Evolutionary conservation across 2,113 vertebrate genomes (phyloP), one percentile per base, ranked within the genome.

Genomic region (Rhombomys opimus): DNA sequence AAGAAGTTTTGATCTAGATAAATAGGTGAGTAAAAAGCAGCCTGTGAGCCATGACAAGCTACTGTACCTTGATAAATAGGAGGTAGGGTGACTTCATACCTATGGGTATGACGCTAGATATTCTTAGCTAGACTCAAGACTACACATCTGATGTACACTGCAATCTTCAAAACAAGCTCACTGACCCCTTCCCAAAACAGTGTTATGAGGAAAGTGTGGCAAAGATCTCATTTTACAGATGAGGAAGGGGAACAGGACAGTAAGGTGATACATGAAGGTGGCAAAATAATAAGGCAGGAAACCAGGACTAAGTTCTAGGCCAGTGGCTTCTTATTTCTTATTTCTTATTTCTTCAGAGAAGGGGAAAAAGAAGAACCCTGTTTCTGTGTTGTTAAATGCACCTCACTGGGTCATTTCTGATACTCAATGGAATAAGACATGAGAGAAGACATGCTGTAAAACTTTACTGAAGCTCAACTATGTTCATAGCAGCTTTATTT

Each of bases 91-190:
- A 22, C 41, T 94, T 96, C 81, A 84, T 87, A 10, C 30, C 67
- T 12, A 81, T 17, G 65, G 23, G 70, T 81, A 17, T 30, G 15
- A 80, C 54, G 50, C 30, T 57, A 57, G 17, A 80, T 32, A 8
- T 80, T 80, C 57, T 63, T 65, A 52, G 72, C 32, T 41, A 95
- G 65, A 95, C 12, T 54, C 32, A 85, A 91, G 93, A 59, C 7
- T 65, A 89, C n/a, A 96, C 73, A 94, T 89, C 86, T 96, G 94
- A 89, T 75, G 61, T 61, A 87, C 91, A 77, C 77, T 96, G 80
- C 27, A 95, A 91, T 77, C 65, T 96, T 38, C 18, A 94, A 32
- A 93, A 81, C 22, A 81, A 46, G 46, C 9, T 93, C 67, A 63
- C 32, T 92, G 77, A 81, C 73, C 35, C 54, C 54, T 72, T 50